Base-by-base conservation (phyloP, 1,140 invertebrate species). In the Microplitis mediator region DNA sequence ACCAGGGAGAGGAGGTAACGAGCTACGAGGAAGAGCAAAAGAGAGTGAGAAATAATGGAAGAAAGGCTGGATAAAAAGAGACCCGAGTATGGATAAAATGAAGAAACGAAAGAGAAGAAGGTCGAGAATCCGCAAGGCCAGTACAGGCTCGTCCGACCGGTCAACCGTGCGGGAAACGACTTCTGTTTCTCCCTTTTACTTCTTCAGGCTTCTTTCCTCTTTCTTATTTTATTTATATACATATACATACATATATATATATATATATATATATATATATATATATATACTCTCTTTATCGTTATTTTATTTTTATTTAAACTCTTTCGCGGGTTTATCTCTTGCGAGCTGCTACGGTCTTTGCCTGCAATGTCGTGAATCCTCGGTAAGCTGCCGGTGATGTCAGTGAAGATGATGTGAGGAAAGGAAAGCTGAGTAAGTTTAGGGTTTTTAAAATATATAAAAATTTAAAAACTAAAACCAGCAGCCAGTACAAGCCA, bases 91-190 rank as follows among this genome's bases (percentile, higher is more conserved):
- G 62, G 75, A 75, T 60, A 74, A 56, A 54, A 32, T 32, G n/a
- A 31, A 71, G 58, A 72, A 69, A 23, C 23, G 63, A 76, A 77
- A 54, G 67, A 78, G 64, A 77, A 76, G 63, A 77, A 79, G 76
- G 77, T 75, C 68, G 77, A 76, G 76, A 79, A 76, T 74, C 52
- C 56, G 77, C 75, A 78, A 81, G 75, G 76, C 76, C 71, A 77
- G 74, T 79, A 74, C 73, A 71, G 72, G 75, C 77, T 74, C 63
- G 75, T 79, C 71, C 78, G 77, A 81, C 78, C 77, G 76, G 78
- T 79, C 79, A 79, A 77, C 78, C 77, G 71, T 77, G 77, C 75
- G 73, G 67, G 75, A 65, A 77, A 74, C 74, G 58, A 76, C 78
- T 71, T 51, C 56, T 66, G 56, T 45, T 51, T 65, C 39, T 52